Base-by-base conservation (phyloP, 1,140 invertebrate species). In the Drosophila orosa region DNA sequence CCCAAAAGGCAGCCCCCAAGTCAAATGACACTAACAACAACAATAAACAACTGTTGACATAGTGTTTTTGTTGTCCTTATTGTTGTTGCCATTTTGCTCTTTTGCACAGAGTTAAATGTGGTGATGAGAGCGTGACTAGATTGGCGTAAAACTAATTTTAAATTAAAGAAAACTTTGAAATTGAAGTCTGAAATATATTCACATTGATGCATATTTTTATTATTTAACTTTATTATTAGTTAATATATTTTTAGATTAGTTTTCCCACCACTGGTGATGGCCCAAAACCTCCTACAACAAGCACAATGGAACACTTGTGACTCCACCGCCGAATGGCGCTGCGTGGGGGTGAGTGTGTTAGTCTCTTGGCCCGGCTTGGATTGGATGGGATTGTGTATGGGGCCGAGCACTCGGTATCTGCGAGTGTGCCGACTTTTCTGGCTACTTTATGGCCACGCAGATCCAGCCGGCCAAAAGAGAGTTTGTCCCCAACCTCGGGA, bases 21-120 rank as follows among this genome's bases (percentile, higher is more conserved):
- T 89, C 84, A 89, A 89, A 89, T 89, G 84, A 89, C 80, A 90
- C 84, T 80, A 84, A 89, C 85, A 89, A 89, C 84, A 87, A 87
- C 85, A 89, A 89, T 89, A 89, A 89, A 89, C 84, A 78, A 89
- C 80, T 80, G 84, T 84, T 84, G 84, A 89, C 84, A 89, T 48
- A 65, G 45, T 66, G 65, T 68, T 68, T 83, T 80, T 84, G 69
- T 89, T 84, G 61, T 66, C 33, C 78, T 78, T 74, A 74, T 80
- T 74, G 52, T 47, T 61, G 54, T 57, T 58, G 45, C 37, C 48
- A 57, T 40, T 47, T 57, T 48, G 60, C 52, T 63, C 47, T 24
- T 60, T 52, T 19, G 5, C 25, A 50, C 10, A 33, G 24, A 44
- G 63, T 33, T n/a, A 39, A 27, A 48, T 13, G 31, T 47, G 47